phyloP scores from a whole-genome alignment of 2,113 vertebrate genomes.

The Leptobrachium ailaonicum region DNA sequence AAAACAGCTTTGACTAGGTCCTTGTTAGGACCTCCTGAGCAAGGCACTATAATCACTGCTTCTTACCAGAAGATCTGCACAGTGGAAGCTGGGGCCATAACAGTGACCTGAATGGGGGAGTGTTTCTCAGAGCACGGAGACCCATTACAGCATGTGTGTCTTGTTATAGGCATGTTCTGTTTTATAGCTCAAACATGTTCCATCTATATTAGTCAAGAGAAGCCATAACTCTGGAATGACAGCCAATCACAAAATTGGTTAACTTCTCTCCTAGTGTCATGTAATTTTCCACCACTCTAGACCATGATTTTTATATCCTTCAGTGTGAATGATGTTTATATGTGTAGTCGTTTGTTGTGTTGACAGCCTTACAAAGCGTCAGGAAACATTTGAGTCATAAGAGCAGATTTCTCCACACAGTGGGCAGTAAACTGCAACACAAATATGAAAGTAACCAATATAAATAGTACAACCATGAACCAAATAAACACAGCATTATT shows the following conservation, averaged over 20 bases:
- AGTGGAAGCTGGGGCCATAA: too few species aligned
- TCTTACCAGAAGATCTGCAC: too few species aligned
- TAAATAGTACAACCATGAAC: constrained; percentile 27
- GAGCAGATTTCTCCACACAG: constrained; percentile 32
- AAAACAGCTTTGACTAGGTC: too few species aligned
- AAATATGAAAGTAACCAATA: constrained; percentile 36
- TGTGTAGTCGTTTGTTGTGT: constrained; percentile 6
- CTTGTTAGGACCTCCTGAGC: too few species aligned
- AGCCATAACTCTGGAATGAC: too few species aligned
- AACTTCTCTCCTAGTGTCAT: not conserved
- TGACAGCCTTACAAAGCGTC: constrained; percentile 25
- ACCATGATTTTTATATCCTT: not conserved
- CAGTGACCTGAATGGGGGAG: too few species aligned
- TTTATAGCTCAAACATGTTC: too few species aligned
- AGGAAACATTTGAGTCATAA: constrained; percentile 32
- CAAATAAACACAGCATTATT: constrained; percentile 35
- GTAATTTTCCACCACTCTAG: not conserved
- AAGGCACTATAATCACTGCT: too few species aligned
- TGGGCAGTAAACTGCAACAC: constrained; percentile 16
- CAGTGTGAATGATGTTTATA: constrained; percentile 20
- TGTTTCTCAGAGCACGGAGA: too few species aligned
- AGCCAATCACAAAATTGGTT: not conserved
- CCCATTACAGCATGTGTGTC: too few species aligned
- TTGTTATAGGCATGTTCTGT: too few species aligned
- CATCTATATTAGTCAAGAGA: too few species aligned